Percentiles rank a stretch among this genome's conserved stretches.
Conservation (phyloP, 2,797 vertebrate genomes). For the Enteromius afrohamiltoni region DNA sequence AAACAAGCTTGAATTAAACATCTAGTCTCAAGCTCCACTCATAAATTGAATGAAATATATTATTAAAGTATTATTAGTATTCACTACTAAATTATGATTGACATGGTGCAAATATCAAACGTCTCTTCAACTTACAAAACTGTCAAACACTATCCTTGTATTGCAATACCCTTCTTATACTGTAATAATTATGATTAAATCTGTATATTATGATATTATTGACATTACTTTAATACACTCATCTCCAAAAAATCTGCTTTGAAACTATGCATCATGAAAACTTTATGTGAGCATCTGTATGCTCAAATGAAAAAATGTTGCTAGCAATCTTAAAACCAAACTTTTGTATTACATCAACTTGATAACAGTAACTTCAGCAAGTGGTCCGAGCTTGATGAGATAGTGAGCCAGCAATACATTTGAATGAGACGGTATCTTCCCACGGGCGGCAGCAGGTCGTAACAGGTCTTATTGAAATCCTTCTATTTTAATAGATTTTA, state of each 20-base stretch:
- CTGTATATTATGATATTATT: background rate
- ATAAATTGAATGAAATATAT: background rate
- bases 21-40: background rate
- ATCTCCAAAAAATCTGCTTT: background rate
- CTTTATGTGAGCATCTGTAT: background rate
- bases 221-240: background rate
- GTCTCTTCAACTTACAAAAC: background rate
- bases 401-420: slow-evolving; percentile 29
- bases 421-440: slow-evolving; percentile 3
- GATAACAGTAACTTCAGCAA: slow-evolving; percentile 6
- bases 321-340: background rate
- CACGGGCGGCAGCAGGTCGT: background rate
- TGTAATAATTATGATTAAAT: background rate
- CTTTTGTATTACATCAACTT: background rate
- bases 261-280: background rate
- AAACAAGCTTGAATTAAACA: background rate
- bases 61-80: background rate
- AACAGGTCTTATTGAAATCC: slow-evolving; percentile 38
- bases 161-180: background rate
- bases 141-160: background rate
- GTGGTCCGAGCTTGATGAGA: background rate
- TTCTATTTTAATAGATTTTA: slow-evolving; percentile 38
- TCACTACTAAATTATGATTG: background rate
- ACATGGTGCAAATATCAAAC: background rate
- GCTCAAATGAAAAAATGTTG: background rate